phyloP scores from a whole-genome alignment of 2,888 invertebrate genomes.

The Volucella inanis region DNA sequence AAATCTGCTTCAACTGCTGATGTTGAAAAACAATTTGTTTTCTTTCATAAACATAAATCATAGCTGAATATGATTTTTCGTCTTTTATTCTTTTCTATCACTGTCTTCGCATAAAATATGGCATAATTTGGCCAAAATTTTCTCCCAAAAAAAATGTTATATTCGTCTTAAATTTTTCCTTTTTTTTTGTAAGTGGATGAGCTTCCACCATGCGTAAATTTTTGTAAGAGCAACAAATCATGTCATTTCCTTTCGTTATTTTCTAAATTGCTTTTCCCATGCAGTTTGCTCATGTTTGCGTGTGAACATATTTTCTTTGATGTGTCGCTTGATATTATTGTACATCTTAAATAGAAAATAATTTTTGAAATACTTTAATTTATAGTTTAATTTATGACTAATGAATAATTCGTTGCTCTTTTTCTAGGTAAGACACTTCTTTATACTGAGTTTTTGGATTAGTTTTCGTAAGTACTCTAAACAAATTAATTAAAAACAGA shows the following conservation, averaged over 20 bases:
- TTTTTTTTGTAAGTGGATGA: constrained; percentile 5
- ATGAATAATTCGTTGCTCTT: too few species aligned
- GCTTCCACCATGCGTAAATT: constrained; percentile 17
- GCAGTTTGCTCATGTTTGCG: constrained; percentile 12
- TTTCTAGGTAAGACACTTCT: too few species aligned
- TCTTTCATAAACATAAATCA: constrained; percentile 31
- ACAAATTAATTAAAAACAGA: too few species aligned
- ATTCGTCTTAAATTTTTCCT: neutral
- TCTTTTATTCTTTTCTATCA: neutral
- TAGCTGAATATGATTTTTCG: constrained; percentile 3
- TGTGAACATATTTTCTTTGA: constrained; percentile 20
- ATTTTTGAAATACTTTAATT: too few species aligned
- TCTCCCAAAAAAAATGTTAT: neutral
- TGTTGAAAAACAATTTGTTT: constrained; percentile 5
- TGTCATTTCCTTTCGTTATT: constrained; percentile 26
- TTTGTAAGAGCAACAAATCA: neutral
- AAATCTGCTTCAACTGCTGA: neutral
- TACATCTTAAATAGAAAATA: too few species aligned
- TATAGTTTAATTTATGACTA: too few species aligned
- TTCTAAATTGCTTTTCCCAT: constrained; percentile 21
- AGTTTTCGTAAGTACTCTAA: too few species aligned
- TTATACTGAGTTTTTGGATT: too few species aligned
- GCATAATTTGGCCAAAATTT: neutral
- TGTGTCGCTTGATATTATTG: neutral
- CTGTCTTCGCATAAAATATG: constrained; percentile 24